Evolutionary conservation across 2,888 invertebrate species (phyloP), one percentile per base, ranked within the genome.

Genomic region (Brachylomia viminalis): DNA sequence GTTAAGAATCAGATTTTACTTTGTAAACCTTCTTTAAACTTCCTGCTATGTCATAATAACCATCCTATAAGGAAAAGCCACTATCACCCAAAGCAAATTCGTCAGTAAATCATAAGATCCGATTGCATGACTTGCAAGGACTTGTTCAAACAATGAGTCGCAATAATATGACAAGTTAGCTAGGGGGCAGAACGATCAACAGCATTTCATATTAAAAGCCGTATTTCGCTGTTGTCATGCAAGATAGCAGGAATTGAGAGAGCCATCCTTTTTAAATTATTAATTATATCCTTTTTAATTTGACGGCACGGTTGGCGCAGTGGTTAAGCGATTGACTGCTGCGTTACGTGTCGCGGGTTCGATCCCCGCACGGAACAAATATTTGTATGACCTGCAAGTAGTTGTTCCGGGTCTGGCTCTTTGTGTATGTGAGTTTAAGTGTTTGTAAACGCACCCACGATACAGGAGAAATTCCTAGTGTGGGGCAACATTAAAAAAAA

Each of bases 121-220:
- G 72, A 83, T 83, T 79, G 80, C 80, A 84, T 88, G 88, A 87
- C 79, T 85, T 80, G 83, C 86, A 76, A 67, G 66, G 62, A 69
- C 72, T 54, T 68, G 83, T 74, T 79, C 79, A 86, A 88, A 88
- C 83, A 87, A 86, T 86, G 87, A 87, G 76, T 85, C 70, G 75
- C 76, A 75, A 71, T 87, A 80, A 75, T 84, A 80, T 82, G 83
- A 87, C 83, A 89, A 89, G 85, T 90, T 89, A 80, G 67, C 79
- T 61, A 17, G 84, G 67, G 78, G 74, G 79, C 86, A 83, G 86
- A 89, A 84, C 84, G 88, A 87, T 88, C 83, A 87, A 90, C 89
- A 88, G 20, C 58, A 49, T 70, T 79, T 67, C 20, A 75, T 59
- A 61, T 84, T 45, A 84, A 71, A 68, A 52, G n/a, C 45, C 10